phyloP scores from a whole-genome alignment of 1,140 invertebrate species.

The Diachasmimorpha longicaudata region DNA sequence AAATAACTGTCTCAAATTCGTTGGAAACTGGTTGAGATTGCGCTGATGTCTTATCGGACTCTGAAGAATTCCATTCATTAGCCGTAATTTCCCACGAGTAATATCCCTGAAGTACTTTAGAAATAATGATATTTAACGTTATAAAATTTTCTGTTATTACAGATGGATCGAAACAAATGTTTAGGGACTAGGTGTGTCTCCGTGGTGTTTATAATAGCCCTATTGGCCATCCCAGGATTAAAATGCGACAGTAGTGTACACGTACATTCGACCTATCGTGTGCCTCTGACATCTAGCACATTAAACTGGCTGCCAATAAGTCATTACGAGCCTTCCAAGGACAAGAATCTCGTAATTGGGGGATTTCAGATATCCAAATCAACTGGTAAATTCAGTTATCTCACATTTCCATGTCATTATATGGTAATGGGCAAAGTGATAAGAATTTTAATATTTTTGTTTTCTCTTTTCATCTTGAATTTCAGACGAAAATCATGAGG shows the following conservation, averaged over 20 bases:
- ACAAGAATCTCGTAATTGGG: constrained; percentile 61
- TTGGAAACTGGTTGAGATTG: not conserved
- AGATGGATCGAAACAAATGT: constrained; percentile 49
- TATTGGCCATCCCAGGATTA: constrained; percentile 35
- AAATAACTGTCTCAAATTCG: not conserved
- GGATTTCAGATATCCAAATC: constrained; percentile 57
- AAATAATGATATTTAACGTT: not conserved
- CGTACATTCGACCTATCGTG: constrained; percentile 51
- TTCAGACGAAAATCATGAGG: constrained; percentile 29
- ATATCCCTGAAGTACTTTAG: not conserved
- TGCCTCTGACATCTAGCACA: constrained; percentile 66
- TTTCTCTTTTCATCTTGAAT: not conserved
- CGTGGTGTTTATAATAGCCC: constrained; percentile 32
- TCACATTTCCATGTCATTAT: not conserved
- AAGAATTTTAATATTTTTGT: not conserved
- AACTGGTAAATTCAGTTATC: constrained; percentile 35
- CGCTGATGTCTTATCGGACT: not conserved
- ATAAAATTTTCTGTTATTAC: constrained; percentile 16
- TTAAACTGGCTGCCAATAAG: constrained; percentile 64
- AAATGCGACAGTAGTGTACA: constrained; percentile 58
- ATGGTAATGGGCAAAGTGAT: not conserved
- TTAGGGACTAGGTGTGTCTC: constrained; percentile 34
- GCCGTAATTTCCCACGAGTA: not conserved
- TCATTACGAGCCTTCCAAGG: constrained; percentile 56
- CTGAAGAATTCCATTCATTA: not conserved